Evolutionary conservation across 2,888 invertebrate species (phyloP), one percentile per base, ranked within the genome.

Genomic region (Drosophila aldrichi): DNA sequence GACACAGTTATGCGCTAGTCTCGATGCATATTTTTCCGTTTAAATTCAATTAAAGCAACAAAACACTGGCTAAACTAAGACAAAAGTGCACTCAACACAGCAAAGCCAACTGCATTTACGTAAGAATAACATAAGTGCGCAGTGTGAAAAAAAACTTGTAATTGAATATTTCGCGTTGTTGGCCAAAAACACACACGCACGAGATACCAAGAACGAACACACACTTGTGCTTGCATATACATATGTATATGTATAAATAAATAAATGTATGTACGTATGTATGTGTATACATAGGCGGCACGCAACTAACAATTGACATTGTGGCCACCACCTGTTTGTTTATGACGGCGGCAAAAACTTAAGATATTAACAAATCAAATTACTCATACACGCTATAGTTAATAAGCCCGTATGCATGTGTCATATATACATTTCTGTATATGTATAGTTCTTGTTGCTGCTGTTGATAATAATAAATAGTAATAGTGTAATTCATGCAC

Each of bases 321-420:
- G 65, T 48, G 46, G 41, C n/a, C 29, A 74, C 77, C 77, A 77
- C 77, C 77, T 77, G 77, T 77, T 79, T 77, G 77, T 77, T 77
- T 77, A 75, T 70, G 70, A 69, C 69, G 43, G 63, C 63, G 57
- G 25, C 62, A 12, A 40, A 52, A 43, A 55, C 25, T 58, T 57
- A 25, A 32, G 49, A 69, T 54, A 40, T 29, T 10, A 20, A 32
- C 34, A 55, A 41, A 32, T 18, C 20, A 32, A 41, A 38, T 12
- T 9, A 18, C n/a, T 25, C 38, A n/a, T 5, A 40, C 54, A 32
- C 14, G 40, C 34, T 66, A 63, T 75, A 63, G 60, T 49, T 79
- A 66, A 79, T 51, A 70, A 75, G 51, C 65, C 52, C 59, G 52
- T 43, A 25, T 65, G 68, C 68, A 41, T 58, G 72, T 56, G 51